A percentile compares a stretch with the other conserved stretches of the same genome.
Evolutionary conservation across 2,113 vertebrate genomes (phyloP).

Genomic region (Sceloporus tristichus): DNA sequence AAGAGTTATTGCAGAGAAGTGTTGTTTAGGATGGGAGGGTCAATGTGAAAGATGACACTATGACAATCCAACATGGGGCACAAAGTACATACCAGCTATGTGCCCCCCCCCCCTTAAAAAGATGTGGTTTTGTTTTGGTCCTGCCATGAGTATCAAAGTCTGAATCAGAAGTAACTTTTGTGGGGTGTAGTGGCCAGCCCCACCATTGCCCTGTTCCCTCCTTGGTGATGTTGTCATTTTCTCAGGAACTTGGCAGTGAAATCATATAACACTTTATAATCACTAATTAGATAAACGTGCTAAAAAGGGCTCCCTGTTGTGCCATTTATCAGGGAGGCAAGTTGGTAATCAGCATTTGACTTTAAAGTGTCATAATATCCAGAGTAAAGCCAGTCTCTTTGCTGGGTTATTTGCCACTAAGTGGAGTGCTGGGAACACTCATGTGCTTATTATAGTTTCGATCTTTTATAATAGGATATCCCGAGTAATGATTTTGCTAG

Average conservation of each 20-base stretch:
- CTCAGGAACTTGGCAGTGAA: conserved; percentile 34
- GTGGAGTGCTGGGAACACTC: conserved; percentile 21
- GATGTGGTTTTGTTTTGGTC: not conserved
- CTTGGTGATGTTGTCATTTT: conserved; percentile 40
- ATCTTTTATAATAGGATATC: conserved; percentile 22
- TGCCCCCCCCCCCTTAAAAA: too few relatives aligned
- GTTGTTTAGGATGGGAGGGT: not conserved
- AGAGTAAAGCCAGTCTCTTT: conserved; percentile 15
- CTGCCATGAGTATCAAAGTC: not conserved
- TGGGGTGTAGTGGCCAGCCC: not conserved
- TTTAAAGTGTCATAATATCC: conserved; percentile 48
- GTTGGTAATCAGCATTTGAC: conserved; percentile 56
- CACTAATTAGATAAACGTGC: conserved; percentile 65
- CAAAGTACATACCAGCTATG: too few relatives aligned
- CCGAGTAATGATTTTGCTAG: conserved; percentile 10
- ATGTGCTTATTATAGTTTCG: not conserved
- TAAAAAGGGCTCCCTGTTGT: conserved; percentile 47
- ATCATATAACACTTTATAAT: conserved; percentile 52
- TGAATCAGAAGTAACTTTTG: not conserved
- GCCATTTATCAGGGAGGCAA: conserved; percentile 39
- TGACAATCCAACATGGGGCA: too few relatives aligned
- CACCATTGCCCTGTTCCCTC: not conserved
- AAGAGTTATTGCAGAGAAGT: not conserved
- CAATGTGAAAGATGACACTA: not conserved
- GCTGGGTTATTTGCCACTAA: conserved; percentile 30